Conservation (phyloP, 2,888 invertebrate genomes). For the Clanis bilineata region DNA sequence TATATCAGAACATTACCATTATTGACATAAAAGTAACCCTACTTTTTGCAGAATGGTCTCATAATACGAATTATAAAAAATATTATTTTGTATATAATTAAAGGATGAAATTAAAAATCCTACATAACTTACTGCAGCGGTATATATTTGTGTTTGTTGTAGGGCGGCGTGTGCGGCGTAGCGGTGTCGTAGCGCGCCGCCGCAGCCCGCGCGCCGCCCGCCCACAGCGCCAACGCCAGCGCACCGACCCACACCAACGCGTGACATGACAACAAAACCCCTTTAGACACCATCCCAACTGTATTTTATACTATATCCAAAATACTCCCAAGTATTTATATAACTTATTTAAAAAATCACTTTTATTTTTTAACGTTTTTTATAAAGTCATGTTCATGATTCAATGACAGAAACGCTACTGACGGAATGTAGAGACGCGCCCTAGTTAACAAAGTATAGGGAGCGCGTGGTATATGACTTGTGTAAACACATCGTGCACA, state of each 20-base stretch:
- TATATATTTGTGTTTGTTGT: slow-evolving; percentile 64
- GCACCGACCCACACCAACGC: slow-evolving; percentile 56
- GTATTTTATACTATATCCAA: slow-evolving; percentile 16
- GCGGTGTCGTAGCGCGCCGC: slow-evolving; percentile 64
- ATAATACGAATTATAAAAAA: too few species aligned
- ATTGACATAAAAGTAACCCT: too few species aligned
- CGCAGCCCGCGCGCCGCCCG: slow-evolving; percentile 57
- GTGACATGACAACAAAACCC: slow-evolving; percentile 56
- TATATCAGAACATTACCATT: too few species aligned
- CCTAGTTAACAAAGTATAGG: slow-evolving; percentile 66
- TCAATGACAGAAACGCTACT: slow-evolving; percentile 54
- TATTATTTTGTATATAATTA: too few species aligned
- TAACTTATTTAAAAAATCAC: slow-evolving; percentile 24
- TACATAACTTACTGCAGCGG: slow-evolving; percentile 64
- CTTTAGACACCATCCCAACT: slow-evolving; percentile 51
- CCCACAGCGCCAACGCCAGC: slow-evolving; percentile 60
- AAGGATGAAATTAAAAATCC: background rate
- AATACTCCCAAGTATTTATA: slow-evolving; percentile 16
- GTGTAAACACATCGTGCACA: slow-evolving; percentile 63
- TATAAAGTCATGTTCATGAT: slow-evolving; percentile 44
- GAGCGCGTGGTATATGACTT: slow-evolving; percentile 63
- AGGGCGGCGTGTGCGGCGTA: slow-evolving; percentile 66
- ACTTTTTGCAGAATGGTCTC: too few species aligned
- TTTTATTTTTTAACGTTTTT: slow-evolving; percentile 23
- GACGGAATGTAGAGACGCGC: slow-evolving; percentile 49